Evolutionary conservation across 2,113 vertebrate genomes (phyloP), one percentile per base, ranked within the genome.

Genomic region (Sphyrna mokarran): DNA sequence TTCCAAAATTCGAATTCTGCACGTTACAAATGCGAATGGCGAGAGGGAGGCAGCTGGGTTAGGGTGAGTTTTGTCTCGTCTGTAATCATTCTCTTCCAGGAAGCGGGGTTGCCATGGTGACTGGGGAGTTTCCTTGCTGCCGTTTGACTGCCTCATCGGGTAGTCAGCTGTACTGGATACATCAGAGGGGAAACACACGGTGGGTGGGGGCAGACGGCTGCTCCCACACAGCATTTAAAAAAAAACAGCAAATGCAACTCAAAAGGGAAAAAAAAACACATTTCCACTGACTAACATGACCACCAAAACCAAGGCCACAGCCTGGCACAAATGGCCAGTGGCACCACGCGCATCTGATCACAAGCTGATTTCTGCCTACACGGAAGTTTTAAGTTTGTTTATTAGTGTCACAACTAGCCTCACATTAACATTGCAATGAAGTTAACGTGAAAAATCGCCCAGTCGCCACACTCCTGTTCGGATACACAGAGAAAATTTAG

Each of bases 161-260:
- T 33, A 3, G 61, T 93, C 61, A 40, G 89, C 89, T 93, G 89
- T 0, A 37, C n/a, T 7, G 33, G 16, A 37, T 93, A n/a, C 33
- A 93, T 66, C 61, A 63, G 61, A 93, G 33, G 61, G 61, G 89
- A 93, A 93, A 66, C 61, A 93, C 89, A 93, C n/a, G 18, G 26
- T 66, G 89, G 89, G 89, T 93, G 89, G 58, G n/a, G 66, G 18
- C 33, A 1, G 80, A 54, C 1, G 48, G 10, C 87, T 61, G 54
- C 87, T 63, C 10, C 48, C 3, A 87, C 85, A 54, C 85, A 87
- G 85, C 23, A 23, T 54, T 26, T n/a, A n/a, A 54, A 54, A 61
- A 33, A 11, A 61, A 37, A 3, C 54, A 33, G 54, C 26, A 33
- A 61, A 58, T 4, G 33, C 11, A 90, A 61, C 37, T 54, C 16